Evolutionary conservation across 2,888 invertebrate species (phyloP), one percentile per base, ranked within the genome.

Genomic region (Cremastinae sp.): DNA sequence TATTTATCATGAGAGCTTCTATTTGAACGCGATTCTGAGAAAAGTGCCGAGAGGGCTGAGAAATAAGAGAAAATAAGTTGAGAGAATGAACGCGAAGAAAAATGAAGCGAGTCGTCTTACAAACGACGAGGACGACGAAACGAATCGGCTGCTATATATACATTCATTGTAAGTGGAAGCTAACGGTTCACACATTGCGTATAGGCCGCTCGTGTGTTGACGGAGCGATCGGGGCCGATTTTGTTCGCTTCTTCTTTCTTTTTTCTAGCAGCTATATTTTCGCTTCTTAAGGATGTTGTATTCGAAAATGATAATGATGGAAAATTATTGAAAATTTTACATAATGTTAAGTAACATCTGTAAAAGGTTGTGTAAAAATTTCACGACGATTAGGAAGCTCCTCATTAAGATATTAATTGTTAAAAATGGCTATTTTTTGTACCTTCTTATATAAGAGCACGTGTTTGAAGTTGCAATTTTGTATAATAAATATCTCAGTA

Each of bases 141-240:
- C 69, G 65, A 78, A 79, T 79, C 75, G 38, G 66, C 64, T 68
- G 71, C n/a, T n/a, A n/a, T n/a, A n/a, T n/a, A n/a, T 58, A 68
- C 53, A 51, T 14, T 34, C 36, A 66, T 5, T 5, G 28, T n/a
- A n/a, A 28, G 45, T 47, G 20, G 41, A 47, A 70, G 61, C 72
- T 80, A 80, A 80, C 80, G 79, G 80, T 80, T 73, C 61, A 65
- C 38, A 36, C 43, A 34, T 45, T 61, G 68, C 45, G 10, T 28
- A 28, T 22, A 58, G 2, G 16, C 38, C 7, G 16, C 59, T 59
- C 66, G 75, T 59, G 58, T 61, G 62, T 66, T 5, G 45, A 58
- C 14, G 56, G 38, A 58, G 18, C 10, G 54, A 28, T 28, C 53
- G 20, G 53, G 62, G 43, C 77, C 54, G 62, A 75, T 74, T 75